Evolutionary conservation across 2,888 invertebrate species (phyloP), one percentile per base, ranked within the genome.

Genomic region (Chloroclysta siterata): DNA sequence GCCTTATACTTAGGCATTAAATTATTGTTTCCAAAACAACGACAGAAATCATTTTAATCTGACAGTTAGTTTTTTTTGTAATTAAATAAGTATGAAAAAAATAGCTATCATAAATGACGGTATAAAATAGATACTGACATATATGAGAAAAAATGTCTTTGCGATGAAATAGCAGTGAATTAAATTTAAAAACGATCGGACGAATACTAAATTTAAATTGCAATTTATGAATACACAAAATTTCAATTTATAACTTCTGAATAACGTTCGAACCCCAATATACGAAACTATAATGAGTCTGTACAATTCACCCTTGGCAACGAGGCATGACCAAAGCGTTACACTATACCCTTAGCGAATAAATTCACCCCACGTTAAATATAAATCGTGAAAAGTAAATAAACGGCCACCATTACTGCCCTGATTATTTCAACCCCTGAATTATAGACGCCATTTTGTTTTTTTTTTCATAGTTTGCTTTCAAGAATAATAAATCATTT

Each of bases 341-440:
- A 83, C 81, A 81, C 83, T 83, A 22, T 22, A 65, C 78, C 71
- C 78, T 65, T 46, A 58, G 42, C 72, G 75, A 72, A 70, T 66
- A 73, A 72, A 71, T 72, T 72, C 73, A 81, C 83, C 84, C 89
- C 77, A 74, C 79, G 78, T 72, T 78, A 82, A 84, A 84, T 85
- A 90, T 88, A 88, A 91, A 89, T 89, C 80, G 85, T 79, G 79
- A 87, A 91, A 91, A 91, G 92, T 93, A 93, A 93, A 93, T 93
- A 93, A 86, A 89, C 85, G 88, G 75, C 83, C 79, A 76, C 87
- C 87, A 89, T 91, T 87, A 90, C 86, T 89, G 87, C 86, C 86
- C 92, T 90, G 89, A 89, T 91, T 91, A 90, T 90, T 90, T 85
- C 77, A 75, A 75, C 85, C 90, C 89, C 83, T 81, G 77, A 79